Conservation (phyloP, 2,797 vertebrate genomes). For the Sciurus carolinensis region DNA sequence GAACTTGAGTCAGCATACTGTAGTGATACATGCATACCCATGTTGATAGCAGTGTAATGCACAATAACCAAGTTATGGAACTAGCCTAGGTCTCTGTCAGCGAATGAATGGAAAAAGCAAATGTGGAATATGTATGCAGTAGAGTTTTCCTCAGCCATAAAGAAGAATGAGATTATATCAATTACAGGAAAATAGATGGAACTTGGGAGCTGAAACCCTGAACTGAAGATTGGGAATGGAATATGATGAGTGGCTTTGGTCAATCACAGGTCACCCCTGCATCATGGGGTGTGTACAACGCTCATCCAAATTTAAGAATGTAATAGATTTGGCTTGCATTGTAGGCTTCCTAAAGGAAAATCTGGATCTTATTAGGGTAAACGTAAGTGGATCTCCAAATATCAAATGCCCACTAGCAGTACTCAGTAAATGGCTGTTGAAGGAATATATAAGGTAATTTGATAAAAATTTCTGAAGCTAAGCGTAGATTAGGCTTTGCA, state of each 20-base stretch:
- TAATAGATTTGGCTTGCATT: not conserved
- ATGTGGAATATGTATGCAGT: no score
- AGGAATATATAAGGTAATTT: constrained; percentile 45
- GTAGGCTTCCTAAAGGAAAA: constrained; percentile 45
- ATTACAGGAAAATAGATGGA: no score
- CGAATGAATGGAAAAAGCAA: no score
- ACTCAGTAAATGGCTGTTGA: not conserved
- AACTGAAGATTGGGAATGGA: not conserved
- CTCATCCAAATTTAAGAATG: not conserved
- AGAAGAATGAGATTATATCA: no score
- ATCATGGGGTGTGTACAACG: not conserved
- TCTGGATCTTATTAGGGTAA: not conserved
- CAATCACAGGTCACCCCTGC: not conserved
- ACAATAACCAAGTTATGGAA: no score
- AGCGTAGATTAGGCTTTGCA: constrained; percentile 22
- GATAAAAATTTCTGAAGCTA: constrained; percentile 38
- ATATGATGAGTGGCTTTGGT: not conserved
- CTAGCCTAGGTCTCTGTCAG: no score
- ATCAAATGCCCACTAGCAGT: constrained; percentile 19
- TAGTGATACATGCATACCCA: no score
- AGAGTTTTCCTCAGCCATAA: no score
- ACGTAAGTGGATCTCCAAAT: constrained; percentile 46
- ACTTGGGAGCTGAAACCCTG: not conserved
- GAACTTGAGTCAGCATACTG: no score
- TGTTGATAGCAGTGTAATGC: no score